phyloP scores from a whole-genome alignment of 2,797 vertebrate genomes.

The Eulemur coronatus region DNA sequence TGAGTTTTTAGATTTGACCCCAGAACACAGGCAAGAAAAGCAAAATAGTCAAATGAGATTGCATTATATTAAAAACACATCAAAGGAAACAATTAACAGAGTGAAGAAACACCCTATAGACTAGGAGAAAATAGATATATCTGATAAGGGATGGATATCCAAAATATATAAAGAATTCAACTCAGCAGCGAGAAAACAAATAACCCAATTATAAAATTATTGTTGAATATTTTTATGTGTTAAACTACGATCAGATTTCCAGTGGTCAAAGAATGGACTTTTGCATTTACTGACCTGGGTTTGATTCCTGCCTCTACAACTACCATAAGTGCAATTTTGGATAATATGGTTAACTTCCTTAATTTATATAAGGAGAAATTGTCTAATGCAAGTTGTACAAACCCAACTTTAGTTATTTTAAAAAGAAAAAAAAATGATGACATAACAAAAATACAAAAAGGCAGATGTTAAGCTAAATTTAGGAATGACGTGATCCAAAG shows the following conservation, averaged over 20 bases:
- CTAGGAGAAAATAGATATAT: neutral
- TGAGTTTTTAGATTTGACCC: neutral
- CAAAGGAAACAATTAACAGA: neutral
- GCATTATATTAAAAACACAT: neutral
- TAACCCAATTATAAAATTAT: neutral
- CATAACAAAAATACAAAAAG: neutral
- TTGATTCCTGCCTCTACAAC: neutral
- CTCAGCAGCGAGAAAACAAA: neutral
- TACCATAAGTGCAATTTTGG: neutral
- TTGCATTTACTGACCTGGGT: neutral
- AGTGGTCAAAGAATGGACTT: neutral
- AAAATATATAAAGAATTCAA: neutral
- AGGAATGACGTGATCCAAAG: neutral
- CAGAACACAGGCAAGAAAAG: neutral
- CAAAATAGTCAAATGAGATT: neutral
- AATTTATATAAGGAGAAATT: neutral
- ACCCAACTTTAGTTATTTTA: neutral
- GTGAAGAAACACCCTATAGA: neutral
- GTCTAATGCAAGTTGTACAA: neutral
- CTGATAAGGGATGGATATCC: neutral
- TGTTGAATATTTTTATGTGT: neutral
- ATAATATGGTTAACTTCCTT: neutral
- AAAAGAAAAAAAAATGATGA: neutral
- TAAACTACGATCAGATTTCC: neutral
- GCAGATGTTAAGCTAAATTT: neutral